Evolutionary conservation across 2,888 invertebrate genomes (phyloP).

Genomic region (Petrolisthes cinctipes): DNA sequence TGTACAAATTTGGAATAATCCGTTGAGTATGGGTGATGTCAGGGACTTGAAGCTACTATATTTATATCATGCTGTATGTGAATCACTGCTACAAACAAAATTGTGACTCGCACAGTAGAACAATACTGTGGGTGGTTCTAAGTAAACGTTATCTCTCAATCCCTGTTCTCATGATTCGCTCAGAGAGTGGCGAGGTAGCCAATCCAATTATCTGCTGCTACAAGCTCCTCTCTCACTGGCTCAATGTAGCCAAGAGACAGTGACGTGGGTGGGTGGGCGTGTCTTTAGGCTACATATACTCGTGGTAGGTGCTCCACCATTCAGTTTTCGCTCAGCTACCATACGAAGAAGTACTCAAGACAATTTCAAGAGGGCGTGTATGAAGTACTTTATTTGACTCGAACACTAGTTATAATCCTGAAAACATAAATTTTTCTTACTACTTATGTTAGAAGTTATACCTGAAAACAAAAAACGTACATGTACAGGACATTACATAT

Average conservation of each 20-base stretch:
- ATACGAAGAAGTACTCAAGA: background rate
- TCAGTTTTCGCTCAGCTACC: conserved; percentile 27
- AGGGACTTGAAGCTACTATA: too few species aligned
- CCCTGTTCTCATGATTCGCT: conserved; percentile 39
- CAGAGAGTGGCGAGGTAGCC: conserved; percentile 25
- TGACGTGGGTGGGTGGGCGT: conserved; percentile 50
- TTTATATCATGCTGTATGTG: background rate
- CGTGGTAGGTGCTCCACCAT: conserved; percentile 9
- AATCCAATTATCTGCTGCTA: background rate
- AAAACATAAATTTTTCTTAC: too few species aligned
- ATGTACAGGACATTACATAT: too few species aligned
- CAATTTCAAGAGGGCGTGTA: too few species aligned
- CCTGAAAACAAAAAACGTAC: too few species aligned
- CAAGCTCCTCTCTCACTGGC: conserved; percentile 40
- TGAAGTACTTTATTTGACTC: too few species aligned
- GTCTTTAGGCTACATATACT: conserved; percentile 31
- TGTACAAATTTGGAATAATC: too few species aligned
- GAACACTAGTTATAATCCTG: too few species aligned
- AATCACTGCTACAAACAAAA: conserved; percentile 42
- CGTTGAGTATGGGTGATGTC: too few species aligned
- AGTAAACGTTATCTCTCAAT: conserved; percentile 42
- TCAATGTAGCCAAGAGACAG: conserved; percentile 18
- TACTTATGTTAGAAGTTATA: too few species aligned
- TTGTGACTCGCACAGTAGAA: conserved; percentile 37
- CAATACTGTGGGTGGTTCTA: conserved; percentile 29